These are phyloP conservation scores for Mastomys coucha DNA, from an alignment of 2,113 vertebrate genomes.

Conservation along the genomic window DNA sequence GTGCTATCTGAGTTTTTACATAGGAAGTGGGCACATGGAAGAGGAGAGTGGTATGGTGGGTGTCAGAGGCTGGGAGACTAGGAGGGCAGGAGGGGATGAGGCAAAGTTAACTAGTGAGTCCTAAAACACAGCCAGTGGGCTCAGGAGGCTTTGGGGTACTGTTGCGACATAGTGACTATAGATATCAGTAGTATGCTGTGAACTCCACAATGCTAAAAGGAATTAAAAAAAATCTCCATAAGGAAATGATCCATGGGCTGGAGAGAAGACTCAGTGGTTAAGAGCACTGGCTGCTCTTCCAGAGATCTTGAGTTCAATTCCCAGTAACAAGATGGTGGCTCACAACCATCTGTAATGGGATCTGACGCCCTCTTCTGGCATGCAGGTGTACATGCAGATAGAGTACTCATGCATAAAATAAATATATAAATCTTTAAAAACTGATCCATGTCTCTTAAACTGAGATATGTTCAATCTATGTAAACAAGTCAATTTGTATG, in stretches of 20 bases:
- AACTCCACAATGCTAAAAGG: not conserved
- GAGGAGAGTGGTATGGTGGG: not conserved
- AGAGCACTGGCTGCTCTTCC: no score
- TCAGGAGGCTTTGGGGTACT: not conserved
- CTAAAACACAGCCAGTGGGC: not conserved
- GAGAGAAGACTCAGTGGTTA: no score
- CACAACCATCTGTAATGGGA: no score
- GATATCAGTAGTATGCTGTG: not conserved
- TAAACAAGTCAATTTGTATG: not conserved
- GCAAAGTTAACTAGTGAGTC: not conserved
- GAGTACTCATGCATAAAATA: no score
- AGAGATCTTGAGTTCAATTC: no score
- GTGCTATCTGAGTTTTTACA: slow-evolving; percentile 32
- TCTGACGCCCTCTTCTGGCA: no score
- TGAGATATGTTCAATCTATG: not conserved
- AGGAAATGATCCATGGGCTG: not conserved
- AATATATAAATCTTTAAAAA: not conserved
- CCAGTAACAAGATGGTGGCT: no score
- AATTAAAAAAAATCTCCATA: not conserved
- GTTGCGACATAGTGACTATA: not conserved
- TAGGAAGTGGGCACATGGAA: not conserved
- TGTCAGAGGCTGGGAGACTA: not conserved
- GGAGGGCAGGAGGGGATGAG: not conserved
- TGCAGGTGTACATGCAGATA: no score
- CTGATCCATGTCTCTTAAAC: not conserved